phyloP scores from a whole-genome alignment of 2,888 invertebrate species.

The Dyspetes luteomarginatus region DNA sequence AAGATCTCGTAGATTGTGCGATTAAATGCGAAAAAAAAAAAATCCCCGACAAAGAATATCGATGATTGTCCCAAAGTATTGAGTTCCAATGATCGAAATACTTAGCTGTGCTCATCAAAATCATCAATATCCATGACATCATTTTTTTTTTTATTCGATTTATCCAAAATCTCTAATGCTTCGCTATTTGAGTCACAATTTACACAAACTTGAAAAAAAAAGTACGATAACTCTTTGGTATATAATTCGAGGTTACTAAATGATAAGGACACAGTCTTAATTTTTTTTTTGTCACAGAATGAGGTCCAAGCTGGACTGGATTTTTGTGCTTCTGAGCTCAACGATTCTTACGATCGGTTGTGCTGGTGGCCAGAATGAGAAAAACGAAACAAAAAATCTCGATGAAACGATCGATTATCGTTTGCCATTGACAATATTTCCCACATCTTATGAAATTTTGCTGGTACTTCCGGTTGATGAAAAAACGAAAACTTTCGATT shows the following conservation, averaged over 20 bases:
- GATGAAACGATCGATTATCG: conserved; percentile 80
- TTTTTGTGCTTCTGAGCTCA: background rate
- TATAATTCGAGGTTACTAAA: background rate
- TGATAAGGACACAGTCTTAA: conserved; percentile 6
- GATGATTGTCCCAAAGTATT: background rate
- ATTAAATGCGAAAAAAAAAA: background rate
- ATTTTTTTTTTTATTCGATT: too few relatives aligned
- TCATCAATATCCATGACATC: too few relatives aligned
- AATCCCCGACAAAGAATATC: background rate
- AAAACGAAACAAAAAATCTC: conserved; percentile 2
- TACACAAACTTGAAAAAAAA: too few relatives aligned
- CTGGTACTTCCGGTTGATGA: conserved; percentile 85
- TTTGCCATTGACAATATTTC: conserved; percentile 84
- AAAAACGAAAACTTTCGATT: conserved; percentile 83
- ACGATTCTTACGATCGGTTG: background rate
- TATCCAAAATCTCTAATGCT: too few relatives aligned
- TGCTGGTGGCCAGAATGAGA: background rate
- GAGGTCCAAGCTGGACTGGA: conserved; percentile 23
- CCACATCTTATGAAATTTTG: conserved; percentile 85
- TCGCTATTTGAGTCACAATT: too few relatives aligned
- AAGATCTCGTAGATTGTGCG: conserved; percentile 3
- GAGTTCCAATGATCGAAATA: background rate
- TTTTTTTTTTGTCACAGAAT: conserved; percentile 47
- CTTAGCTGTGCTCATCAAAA: background rate
- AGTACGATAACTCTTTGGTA: too few relatives aligned